phyloP scores from a whole-genome alignment of 1,140 invertebrate genomes.

The Drosophila repletoides region DNA sequence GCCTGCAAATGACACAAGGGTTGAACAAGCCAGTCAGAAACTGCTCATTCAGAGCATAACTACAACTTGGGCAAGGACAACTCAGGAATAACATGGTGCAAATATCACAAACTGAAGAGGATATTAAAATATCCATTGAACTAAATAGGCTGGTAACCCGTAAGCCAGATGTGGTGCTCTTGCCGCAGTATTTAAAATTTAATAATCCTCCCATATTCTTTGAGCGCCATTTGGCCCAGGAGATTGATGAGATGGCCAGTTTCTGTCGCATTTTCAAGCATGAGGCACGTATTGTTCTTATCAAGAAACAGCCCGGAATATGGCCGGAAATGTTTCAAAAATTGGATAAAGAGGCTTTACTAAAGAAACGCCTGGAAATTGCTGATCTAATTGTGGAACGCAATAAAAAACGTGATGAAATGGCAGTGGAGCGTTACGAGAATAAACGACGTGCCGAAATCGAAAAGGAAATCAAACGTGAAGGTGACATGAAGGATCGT shows the following conservation, averaged over 20 bases:
- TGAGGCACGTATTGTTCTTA: slow-evolving; percentile 75
- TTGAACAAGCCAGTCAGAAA: neutral
- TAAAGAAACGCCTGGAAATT: slow-evolving; percentile 72
- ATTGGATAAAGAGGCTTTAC: slow-evolving; percentile 60
- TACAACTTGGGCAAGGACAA: slow-evolving; percentile 15
- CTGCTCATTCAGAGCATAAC: slow-evolving; percentile 34
- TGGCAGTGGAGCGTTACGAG: slow-evolving; percentile 68
- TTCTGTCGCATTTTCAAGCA: slow-evolving; percentile 80
- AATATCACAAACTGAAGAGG: slow-evolving; percentile 77
- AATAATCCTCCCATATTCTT: slow-evolving; percentile 81
- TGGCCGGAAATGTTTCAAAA: slow-evolving; percentile 79
- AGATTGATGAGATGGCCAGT: slow-evolving; percentile 76
- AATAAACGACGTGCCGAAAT: slow-evolving; percentile 71
- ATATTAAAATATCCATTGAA: slow-evolving; percentile 80
- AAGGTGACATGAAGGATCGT: slow-evolving; percentile 70
- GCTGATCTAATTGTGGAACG: slow-evolving; percentile 72
- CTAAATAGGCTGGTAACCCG: slow-evolving; percentile 74
- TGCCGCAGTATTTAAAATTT: slow-evolving; percentile 74
- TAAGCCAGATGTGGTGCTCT: slow-evolving; percentile 74
- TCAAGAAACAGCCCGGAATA: slow-evolving; percentile 72
- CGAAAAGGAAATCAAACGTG: slow-evolving; percentile 68
- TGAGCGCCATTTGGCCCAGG: slow-evolving; percentile 68
- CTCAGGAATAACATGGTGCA: slow-evolving; percentile 56
- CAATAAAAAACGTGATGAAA: slow-evolving; percentile 74
- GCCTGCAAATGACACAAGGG: slow-evolving; percentile 24